A percentile compares a stretch with the other conserved stretches of the same genome.
Conservation (phyloP, 2,113 vertebrate genomes). For the Stegastes partitus region DNA sequence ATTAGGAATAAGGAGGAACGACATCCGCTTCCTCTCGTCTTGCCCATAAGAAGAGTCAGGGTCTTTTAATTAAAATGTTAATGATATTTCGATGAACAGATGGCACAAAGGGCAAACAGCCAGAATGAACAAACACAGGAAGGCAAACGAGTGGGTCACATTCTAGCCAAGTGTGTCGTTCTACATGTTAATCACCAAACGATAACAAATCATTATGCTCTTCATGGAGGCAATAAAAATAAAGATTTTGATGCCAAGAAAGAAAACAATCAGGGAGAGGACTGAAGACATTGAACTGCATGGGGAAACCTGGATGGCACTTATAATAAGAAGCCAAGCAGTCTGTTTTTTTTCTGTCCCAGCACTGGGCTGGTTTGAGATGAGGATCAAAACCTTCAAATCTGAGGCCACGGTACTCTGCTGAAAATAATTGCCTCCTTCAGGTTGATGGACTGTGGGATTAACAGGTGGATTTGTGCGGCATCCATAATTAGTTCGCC, state of each 20-base stretch:
- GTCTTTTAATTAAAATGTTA: conserved; percentile 39
- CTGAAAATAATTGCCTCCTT: neutral
- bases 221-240: neutral
- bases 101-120: conserved; percentile 57
- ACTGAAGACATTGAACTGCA: neutral
- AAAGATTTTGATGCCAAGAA: neutral
- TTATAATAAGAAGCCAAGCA: neutral
- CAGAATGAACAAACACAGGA: conserved; percentile 21
- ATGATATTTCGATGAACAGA: conserved; percentile 56
- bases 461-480: neutral
- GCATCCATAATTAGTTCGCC: conserved; percentile 5
- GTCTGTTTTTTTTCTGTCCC: neutral
- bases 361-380: neutral
- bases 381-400: neutral
- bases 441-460: neutral
- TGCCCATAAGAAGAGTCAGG: conserved; percentile 6
- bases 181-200: conserved; percentile 52
- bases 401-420: neutral
- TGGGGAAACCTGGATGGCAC: neutral
- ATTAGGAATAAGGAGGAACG: conserved; percentile 3
- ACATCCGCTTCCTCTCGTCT: neutral
- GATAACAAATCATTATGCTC: conserved; percentile 9
- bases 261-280: neutral
- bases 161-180: conserved; percentile 31
- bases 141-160: conserved; percentile 12